Conservation (phyloP, 2,113 vertebrate species). For the Vicugna pacos region DNA sequence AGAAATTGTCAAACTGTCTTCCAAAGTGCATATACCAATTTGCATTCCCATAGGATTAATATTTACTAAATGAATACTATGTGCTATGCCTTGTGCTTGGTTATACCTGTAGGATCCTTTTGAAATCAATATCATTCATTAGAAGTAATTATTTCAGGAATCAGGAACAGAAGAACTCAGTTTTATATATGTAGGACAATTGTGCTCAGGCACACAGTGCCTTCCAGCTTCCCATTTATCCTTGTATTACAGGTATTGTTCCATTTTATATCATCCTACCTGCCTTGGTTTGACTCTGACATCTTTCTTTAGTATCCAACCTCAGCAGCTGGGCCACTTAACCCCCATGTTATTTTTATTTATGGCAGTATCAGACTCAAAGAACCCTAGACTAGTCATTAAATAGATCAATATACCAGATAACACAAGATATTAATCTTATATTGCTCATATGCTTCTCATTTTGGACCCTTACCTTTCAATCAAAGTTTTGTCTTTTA, state of each 20-base stretch:
- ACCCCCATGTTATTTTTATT: not conserved
- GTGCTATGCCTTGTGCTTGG: not conserved
- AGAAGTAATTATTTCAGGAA: constrained; percentile 18
- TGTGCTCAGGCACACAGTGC: not conserved
- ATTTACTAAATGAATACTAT: constrained; percentile 41
- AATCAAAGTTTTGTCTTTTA: not conserved
- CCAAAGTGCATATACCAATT: not conserved
- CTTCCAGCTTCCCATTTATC: not conserved
- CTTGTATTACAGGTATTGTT: not conserved
- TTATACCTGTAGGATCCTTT: not conserved
- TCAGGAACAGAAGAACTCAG: not conserved
- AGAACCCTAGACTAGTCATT: not conserved
- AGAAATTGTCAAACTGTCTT: constrained; percentile 15
- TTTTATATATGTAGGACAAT: not conserved
- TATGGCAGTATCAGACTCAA: constrained; percentile 1
- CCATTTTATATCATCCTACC: not conserved
- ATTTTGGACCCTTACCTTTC: not conserved
- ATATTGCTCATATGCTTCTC: not conserved
- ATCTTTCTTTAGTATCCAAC: not conserved
- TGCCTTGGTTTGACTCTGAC: not conserved
- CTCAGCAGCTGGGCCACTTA: not conserved
- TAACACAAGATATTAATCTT: not conserved
- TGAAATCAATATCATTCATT: not conserved
- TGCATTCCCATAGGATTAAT: not conserved
- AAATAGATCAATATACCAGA: not conserved